A percentile compares a stretch with the other conserved stretches of the same genome.
Conservation (phyloP, 2,888 invertebrate genomes). For the Dexiosoma caninum region DNA sequence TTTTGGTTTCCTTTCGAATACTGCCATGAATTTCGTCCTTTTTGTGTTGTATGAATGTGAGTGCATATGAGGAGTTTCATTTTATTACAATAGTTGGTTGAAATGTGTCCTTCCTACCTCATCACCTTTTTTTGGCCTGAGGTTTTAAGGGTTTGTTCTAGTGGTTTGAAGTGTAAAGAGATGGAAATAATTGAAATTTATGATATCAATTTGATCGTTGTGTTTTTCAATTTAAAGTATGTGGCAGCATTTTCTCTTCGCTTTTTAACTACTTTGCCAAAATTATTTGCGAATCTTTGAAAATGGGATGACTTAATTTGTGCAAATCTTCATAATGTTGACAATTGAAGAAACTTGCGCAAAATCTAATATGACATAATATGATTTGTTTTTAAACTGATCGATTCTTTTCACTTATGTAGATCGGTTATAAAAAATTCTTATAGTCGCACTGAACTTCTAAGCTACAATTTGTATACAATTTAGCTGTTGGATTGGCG, state of each 20-base stretch:
- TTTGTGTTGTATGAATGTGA: neutral
- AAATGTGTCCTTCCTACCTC: conserved; percentile 56
- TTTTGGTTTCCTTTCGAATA: conserved; percentile 49
- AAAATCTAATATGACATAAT: neutral
- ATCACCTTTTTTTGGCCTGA: conserved; percentile 47
- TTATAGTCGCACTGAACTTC: no score
- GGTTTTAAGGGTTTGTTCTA: conserved; percentile 57
- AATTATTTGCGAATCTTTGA: conserved; percentile 7
- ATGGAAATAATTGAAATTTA: conserved; percentile 78
- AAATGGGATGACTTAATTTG: conserved; percentile 49
- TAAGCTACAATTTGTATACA: no score
- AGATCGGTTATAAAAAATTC: no score
- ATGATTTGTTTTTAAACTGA: neutral
- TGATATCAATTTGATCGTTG: conserved; percentile 71
- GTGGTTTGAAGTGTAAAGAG: conserved; percentile 73
- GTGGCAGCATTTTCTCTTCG: neutral
- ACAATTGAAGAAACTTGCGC: neutral
- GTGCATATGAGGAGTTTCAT: neutral
- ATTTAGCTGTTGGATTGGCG: no score
- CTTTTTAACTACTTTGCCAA: neutral
- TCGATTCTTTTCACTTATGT: no score
- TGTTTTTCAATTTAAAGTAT: conserved; percentile 21
- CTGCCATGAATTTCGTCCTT: conserved; percentile 21
- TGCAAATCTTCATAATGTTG: conserved; percentile 10
- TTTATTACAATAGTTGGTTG: neutral